These are phyloP conservation scores for Muscidifurax raptorellus DNA, from an alignment of 1,140 invertebrate genomes.

Conservation along the genomic window DNA sequence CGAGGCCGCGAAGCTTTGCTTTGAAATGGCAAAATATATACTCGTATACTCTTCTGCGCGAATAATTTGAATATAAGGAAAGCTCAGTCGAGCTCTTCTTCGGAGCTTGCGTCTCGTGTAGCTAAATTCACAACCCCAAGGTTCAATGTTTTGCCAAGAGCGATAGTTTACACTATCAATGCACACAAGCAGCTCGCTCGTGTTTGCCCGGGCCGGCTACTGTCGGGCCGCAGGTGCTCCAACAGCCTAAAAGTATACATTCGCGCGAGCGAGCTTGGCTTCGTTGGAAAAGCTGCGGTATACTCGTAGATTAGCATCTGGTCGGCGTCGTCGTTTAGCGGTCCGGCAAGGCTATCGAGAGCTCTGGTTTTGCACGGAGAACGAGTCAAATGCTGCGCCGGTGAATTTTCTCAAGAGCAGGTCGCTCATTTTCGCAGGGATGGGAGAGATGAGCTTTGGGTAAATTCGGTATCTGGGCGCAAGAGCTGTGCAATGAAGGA, in stretches of 20 bases:
- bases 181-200: neutral
- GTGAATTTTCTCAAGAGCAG: too few relatives aligned
- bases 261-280: too few relatives aligned
- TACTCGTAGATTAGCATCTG: neutral
- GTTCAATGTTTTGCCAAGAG: neutral
- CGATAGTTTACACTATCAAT: conserved; percentile 16
- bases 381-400: too few relatives aligned
- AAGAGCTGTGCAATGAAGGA: too few relatives aligned
- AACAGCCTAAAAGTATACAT: conserved; percentile 12
- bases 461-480: too few relatives aligned
- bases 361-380: too few relatives aligned
- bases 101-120: neutral
- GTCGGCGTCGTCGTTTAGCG: too few relatives aligned
- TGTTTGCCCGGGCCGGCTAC: neutral
- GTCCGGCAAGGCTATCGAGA: too few relatives aligned
- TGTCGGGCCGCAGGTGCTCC: neutral
- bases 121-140: neutral
- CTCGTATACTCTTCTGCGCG: neutral
- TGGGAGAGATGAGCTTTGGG: too few relatives aligned
- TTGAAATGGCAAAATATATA: neutral
- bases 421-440: too few relatives aligned
- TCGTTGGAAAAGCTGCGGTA: neutral
- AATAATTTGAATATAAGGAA: neutral
- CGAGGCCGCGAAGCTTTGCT: too few relatives aligned
- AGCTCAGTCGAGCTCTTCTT: neutral